These are phyloP conservation scores for Rhyacophila evoluta DNA, from an alignment of 2,888 invertebrate species.

Conservation along the genomic window DNA sequence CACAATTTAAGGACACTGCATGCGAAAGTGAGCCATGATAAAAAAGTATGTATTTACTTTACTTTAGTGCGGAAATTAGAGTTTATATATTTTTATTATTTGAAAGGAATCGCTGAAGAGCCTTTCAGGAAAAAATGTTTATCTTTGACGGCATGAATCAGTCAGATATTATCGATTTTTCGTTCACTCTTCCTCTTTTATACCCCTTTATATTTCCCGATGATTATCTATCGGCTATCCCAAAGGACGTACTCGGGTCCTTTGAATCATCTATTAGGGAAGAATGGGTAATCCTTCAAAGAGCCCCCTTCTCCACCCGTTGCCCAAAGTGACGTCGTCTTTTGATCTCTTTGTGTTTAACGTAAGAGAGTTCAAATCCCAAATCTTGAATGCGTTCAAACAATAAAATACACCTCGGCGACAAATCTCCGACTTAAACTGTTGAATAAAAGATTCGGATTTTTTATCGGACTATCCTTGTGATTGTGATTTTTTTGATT, in stretches of 20 bases:
- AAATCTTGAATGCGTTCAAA: conserved; percentile 10
- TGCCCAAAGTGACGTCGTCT: not conserved
- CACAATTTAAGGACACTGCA: too few species aligned
- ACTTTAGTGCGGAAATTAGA: too few species aligned
- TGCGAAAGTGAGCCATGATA: too few species aligned
- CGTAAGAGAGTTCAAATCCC: conserved; percentile 18
- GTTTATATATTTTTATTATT: too few species aligned
- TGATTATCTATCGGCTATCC: conserved; percentile 1
- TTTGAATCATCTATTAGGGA: conserved; percentile 20
- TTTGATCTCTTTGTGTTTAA: conserved; percentile 21
- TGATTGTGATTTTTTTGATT: too few species aligned
- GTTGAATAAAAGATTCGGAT: conserved; percentile 17
- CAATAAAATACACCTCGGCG: not conserved
- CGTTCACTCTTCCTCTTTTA: not conserved
- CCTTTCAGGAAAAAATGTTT: not conserved
- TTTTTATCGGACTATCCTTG: conserved; percentile 1
- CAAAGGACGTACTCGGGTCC: conserved; percentile 17
- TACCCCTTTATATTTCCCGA: not conserved
- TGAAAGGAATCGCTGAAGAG: not conserved
- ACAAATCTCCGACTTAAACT: conserved; percentile 2
- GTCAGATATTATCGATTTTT: conserved; percentile 24
- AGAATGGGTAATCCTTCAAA: conserved; percentile 24
- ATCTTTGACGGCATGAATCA: not conserved
- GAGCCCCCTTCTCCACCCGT: not conserved
- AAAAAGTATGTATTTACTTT: too few species aligned